A percentile compares a stretch with the other conserved stretches of the same genome.
phyloP scores from a whole-genome alignment of 2,797 vertebrate genomes.

The Okamejei kenojei region DNA sequence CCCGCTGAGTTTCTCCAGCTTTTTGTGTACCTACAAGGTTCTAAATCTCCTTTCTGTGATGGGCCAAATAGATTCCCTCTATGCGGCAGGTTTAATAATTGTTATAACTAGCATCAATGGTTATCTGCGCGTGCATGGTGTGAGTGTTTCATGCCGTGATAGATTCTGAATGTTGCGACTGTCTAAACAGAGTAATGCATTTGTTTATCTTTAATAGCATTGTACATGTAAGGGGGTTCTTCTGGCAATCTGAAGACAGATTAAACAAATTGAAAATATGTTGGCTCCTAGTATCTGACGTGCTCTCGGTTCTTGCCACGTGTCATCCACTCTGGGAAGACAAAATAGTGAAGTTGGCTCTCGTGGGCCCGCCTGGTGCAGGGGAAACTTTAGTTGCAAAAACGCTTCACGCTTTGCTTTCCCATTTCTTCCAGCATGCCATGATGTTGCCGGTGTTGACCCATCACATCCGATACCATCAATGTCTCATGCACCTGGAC shows the following conservation, averaged over 20 bases:
- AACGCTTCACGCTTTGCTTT: neutral
- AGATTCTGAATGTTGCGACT: neutral
- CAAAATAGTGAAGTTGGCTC: no score
- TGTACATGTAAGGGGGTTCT: neutral
- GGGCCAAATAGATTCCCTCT: neutral
- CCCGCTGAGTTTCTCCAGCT: no score
- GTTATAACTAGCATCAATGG: no score
- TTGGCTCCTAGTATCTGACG: neutral
- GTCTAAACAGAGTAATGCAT: no score
- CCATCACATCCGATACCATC: conserved; percentile 95
- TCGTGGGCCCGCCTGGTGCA: no score
- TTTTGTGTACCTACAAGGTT: no score
- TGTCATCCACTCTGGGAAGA: neutral
- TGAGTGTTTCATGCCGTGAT: neutral
- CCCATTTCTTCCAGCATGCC: conserved; percentile 68
- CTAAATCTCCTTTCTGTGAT: no score
- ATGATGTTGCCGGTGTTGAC: conserved; percentile 98
- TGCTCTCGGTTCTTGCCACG: neutral
- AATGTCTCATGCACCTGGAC: conserved; percentile 95
- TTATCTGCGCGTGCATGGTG: neutral
- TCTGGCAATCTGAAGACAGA: neutral
- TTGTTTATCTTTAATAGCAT: neutral
- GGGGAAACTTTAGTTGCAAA: neutral
- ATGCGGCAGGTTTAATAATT: neutral
- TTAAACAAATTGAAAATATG: neutral